Evolutionary conservation across 2,888 invertebrate species (phyloP), one percentile per base, ranked within the genome.

Genomic region (Eilema depressum): DNA sequence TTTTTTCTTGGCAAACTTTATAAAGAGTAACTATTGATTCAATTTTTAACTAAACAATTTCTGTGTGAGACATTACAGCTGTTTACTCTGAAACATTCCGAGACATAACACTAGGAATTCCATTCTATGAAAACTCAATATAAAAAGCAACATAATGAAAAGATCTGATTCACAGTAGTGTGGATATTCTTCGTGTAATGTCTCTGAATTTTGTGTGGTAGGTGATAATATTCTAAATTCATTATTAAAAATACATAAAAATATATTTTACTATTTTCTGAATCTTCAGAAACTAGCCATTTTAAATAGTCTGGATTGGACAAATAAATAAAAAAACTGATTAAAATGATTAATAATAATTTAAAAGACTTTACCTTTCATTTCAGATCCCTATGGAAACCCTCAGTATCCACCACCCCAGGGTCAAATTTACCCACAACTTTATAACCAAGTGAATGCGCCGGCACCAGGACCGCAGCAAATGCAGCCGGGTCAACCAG

Each of bases 381-480:
- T 91, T 91, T 75, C 87, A 94, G 93, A 89, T 87, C 92, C 92
- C 2, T 90, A 91, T 75, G 89, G 86, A 63, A 88, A 87, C 68
- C 86, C 86, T 14, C 89, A 93, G 56, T 91, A 92, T 75, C 93
- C 92, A 1, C 91, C 91, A 37, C 89, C 89, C 2, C 91, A 89
- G 72, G 89, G 89, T 53, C 89, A 87, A 65, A 89, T 93, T 4
- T 93, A 93, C 77, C 93, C 93, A 8, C 90, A 92, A 66, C 78
- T 92, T 37, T 90, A 89, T 72, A 90, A 90, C 68, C 88, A 87
- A 17, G 84, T 85, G 11, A 91, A 91, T 81, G 88, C 89, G 2
- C 73, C 71, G 0, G 74, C 69, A 1, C 89, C 89, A 0, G 87
- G 86, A 1, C 88, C 89, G 0, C 88, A 87, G 60, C 83, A 83